These are phyloP conservation scores for Seriola quinqueradiata DNA, from an alignment of 2,113 vertebrate species.

Conservation along the genomic window DNA sequence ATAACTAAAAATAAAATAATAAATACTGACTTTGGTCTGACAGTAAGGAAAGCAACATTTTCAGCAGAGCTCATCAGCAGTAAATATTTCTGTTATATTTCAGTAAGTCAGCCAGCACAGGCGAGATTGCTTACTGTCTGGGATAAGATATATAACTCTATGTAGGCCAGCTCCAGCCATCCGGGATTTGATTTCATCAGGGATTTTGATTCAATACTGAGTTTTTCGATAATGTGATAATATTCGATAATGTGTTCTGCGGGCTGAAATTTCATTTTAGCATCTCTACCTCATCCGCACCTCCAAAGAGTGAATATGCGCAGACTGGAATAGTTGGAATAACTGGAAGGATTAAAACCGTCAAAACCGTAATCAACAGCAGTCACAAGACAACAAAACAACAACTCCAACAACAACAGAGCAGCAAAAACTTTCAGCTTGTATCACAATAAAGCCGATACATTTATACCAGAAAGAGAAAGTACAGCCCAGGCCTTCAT, in stretches of 20 bases:
- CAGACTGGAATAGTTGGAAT: background rate
- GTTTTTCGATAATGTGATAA: constrained; percentile 28
- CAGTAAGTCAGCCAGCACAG: constrained; percentile 26
- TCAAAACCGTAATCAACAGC: background rate
- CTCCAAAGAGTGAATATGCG: constrained; percentile 2
- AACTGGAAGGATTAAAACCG: constrained; percentile 5
- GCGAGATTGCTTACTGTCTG: constrained; percentile 13
- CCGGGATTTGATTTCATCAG: constrained; percentile 62
- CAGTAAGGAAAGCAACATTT: background rate
- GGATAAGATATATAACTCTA: constrained; percentile 9
- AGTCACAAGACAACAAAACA: background rate
- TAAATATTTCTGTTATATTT: constrained; percentile 29
- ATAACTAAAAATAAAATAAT: background rate
- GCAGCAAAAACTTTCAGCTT: background rate
- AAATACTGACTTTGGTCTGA: background rate
- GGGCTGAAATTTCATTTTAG: constrained; percentile 48
- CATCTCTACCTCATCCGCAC: constrained; percentile 36
- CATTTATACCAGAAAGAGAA: background rate
- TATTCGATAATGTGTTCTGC: constrained; percentile 52
- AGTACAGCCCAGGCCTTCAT: background rate
- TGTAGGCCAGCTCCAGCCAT: constrained; percentile 36
- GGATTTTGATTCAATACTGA: constrained; percentile 60
- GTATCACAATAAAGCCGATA: background rate
- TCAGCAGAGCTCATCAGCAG: constrained; percentile 1
- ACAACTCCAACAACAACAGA: no score